phyloP scores from a whole-genome alignment of 2,888 invertebrate genomes.

The Drosophila eohydei region DNA sequence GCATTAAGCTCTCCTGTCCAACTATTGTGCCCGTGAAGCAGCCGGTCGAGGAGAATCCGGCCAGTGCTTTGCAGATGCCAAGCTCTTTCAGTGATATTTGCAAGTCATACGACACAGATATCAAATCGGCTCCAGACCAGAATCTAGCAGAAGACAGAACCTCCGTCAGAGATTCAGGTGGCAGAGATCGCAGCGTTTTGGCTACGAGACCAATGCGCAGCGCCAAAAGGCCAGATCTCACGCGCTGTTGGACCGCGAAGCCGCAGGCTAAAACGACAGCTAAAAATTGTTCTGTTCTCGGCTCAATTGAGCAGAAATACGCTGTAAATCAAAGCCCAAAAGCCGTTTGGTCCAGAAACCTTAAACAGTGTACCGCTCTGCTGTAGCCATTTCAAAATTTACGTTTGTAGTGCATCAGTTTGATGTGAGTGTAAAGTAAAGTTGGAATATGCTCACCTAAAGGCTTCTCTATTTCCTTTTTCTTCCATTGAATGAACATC shows the following conservation, averaged over 20 bases:
- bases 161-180: neutral
- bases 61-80: neutral
- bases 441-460: constrained; percentile 9
- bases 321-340: neutral
- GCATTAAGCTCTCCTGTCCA: neutral
- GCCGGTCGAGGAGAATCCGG: no score
- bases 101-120: neutral
- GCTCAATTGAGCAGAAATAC: neutral
- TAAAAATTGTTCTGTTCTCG: neutral
- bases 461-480: neutral
- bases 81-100: neutral
- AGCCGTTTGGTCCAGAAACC: neutral
- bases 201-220: neutral
- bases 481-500: neutral
- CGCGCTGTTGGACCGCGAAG: constrained; percentile 25
- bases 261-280: neutral
- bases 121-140: neutral
- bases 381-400: constrained; percentile 45
- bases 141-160: neutral
- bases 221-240: constrained; percentile 11
- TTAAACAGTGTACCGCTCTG: constrained; percentile 13
- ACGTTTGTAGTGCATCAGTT: constrained; percentile 12
- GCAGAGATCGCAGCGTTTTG: neutral
- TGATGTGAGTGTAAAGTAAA: constrained; percentile 33
- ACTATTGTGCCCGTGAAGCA: neutral